Percentiles rank a stretch among this genome's conserved stretches.
Evolutionary conservation across 1,140 invertebrate species (phyloP).

Genomic region (Colletes gigas): DNA sequence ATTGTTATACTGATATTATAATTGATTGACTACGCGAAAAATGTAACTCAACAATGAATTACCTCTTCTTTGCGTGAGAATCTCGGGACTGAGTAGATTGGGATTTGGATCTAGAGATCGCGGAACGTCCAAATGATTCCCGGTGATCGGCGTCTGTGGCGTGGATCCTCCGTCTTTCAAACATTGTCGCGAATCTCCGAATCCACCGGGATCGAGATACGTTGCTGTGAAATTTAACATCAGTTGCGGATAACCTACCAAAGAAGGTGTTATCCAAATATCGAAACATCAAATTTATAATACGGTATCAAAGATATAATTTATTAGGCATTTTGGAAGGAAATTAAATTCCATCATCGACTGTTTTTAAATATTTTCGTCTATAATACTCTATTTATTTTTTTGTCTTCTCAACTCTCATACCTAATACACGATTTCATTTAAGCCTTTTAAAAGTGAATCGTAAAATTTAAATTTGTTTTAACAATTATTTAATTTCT

Average conservation of each 20-base stretch:
- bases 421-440: neutral
- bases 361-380: no score
- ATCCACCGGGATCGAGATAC: slow-evolving; percentile 79
- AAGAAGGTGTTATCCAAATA: neutral
- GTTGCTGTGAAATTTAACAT: slow-evolving; percentile 72
- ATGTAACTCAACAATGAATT: slow-evolving; percentile 30
- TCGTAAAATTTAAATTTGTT: no score
- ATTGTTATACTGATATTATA: no score
- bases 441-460: no score
- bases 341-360: no score
- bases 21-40: neutral
- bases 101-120: slow-evolving; percentile 86
- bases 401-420: no score
- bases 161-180: slow-evolving; percentile 84
- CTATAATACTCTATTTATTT: no score
- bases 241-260: slow-evolving; percentile 15
- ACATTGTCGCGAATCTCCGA: slow-evolving; percentile 84
- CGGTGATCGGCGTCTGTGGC: slow-evolving; percentile 84
- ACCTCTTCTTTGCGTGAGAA: slow-evolving; percentile 88
- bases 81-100: slow-evolving; percentile 90
- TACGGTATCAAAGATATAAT: neutral
- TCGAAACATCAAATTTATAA: neutral
- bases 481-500: no score
- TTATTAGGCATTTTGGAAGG: neutral
- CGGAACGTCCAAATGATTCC: slow-evolving; percentile 90